Base-by-base conservation (phyloP, 2,113 vertebrate genomes). In the Psephotus haematonotus region DNA sequence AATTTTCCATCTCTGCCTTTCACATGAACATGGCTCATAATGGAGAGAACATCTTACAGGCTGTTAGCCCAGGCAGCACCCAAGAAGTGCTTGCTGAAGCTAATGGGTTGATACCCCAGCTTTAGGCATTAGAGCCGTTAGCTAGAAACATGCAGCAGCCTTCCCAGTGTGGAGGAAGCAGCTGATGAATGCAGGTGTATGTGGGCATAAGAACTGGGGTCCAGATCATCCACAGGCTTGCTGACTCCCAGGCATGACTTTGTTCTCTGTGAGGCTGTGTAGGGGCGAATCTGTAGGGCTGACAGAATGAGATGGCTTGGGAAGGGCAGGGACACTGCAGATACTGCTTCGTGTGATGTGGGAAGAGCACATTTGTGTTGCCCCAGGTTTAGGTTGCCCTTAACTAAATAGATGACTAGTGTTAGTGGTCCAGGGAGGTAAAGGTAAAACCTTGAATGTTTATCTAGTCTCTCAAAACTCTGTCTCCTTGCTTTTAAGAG, bases 401-500 rank as follows among this genome's bases (percentile, higher is more conserved):
- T 47, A 13, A 47, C 15, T 31, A 8, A 49, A 23, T 8, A 17
- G 59, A 60, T 55, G 4, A 15, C 6, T 29, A 11, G 27, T 33
- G 52, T 46, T 71, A 6, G 22, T 63, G 22, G 17, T 44, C n/a
- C 8, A 1, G 7, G 52, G n/a, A 68, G n/a, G 27, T 62, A 47
- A 78, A 94, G n/a, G 29, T 65, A 44, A 75, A 95, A 71, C 37
- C 27, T 25, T 10, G 7, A 33, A 13, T 31, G 18, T 49, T 89
- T 24, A 43, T 83, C 76, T 86, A 35, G 63, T 35, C 27, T 57
- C 24, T 87, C 69, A 49, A 74, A 93, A 50, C 13, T 22, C 47
- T 23, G 8, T n/a, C 3, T 24, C 41, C 8, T 1, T 2, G 1
- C 2, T 70, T 80, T 62, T 31, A 37, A 64, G 7, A 13, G 5